Evolutionary conservation across 2,888 invertebrate species (phyloP), one percentile per base, ranked within the genome.

Genomic region (Parnassius mnemosyne): DNA sequence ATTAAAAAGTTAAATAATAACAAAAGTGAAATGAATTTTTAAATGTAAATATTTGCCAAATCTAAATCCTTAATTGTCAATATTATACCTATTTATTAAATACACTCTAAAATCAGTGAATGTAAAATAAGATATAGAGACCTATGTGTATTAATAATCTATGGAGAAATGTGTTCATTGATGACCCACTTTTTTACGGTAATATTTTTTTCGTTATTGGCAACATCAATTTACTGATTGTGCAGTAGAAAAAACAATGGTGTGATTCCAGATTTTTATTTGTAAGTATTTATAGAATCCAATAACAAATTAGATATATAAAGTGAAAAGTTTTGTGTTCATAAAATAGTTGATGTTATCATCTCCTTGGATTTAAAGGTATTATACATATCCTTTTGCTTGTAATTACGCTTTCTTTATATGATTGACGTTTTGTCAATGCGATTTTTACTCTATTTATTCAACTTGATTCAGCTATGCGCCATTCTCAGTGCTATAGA

Each of bases 211-310:
- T 82, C 76, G 62, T 68, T 74, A 73, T 68, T 84, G 75, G 89
- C 83, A 89, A 89, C 87, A 87, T 79, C 75, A 78, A 75, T 79
- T 80, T 79, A 81, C 87, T 87, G 87, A 88, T 88, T 88, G 86
- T 88, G 89, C 86, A 87, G 88, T 85, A 86, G 89, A 89, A 90
- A 90, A 91, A 91, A 92, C 91, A 92, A 91, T 91, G 91, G 92
- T 91, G 92, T 91, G 88, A 91, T 89, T 91, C 89, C 89, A 89
- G 90, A 90, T 87, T 92, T 90, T 91, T 89, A 90, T 91, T 90
- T 91, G 91, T 91, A 90, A 92, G 92, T 92, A 91, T 90, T 90
- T 87, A 87, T 89, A 89, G 91, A 90, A 87, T 87, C 79, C 77
- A 79, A 81, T 85, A 85, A 80, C 83, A 85, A 84, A 87, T 82